phyloP scores from a whole-genome alignment of 2,797 vertebrate genomes.

The Sebastes matsubarae region DNA sequence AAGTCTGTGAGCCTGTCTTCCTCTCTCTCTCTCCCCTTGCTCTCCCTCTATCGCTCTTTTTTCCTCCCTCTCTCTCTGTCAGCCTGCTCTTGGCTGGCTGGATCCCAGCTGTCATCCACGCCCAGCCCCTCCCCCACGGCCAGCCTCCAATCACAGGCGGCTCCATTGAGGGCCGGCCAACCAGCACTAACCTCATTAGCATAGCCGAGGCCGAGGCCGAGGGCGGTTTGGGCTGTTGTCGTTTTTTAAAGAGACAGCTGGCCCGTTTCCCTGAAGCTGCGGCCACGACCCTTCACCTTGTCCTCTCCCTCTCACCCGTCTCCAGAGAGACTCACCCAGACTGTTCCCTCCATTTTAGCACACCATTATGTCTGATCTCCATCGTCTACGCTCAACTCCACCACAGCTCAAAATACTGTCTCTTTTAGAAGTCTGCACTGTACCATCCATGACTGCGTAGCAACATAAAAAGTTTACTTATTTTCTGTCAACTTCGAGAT shows the following conservation, averaged over 20 bases:
- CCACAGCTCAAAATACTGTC: conserved; percentile 1
- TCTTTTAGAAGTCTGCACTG: background rate
- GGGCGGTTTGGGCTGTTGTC: conserved; percentile 79
- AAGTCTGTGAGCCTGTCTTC: conserved; percentile 85
- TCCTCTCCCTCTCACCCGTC: conserved; percentile 72
- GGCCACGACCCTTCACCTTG: conserved; percentile 79
- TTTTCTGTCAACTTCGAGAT: background rate
- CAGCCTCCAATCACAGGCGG: conserved; percentile 75
- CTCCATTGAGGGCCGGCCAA: conserved; percentile 76
- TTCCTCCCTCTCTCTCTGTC: conserved; percentile 76
- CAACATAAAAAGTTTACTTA: background rate
- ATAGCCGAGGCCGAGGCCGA: conserved; percentile 71
- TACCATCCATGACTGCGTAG: background rate
- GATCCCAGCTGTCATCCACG: conserved; percentile 86
- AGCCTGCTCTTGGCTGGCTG: conserved; percentile 84
- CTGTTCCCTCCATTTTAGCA: conserved; percentile 77
- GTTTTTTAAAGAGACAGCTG: conserved; percentile 88
- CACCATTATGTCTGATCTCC: conserved; percentile 54
- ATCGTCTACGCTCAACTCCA: background rate
- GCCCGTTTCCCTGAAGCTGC: conserved; percentile 70
- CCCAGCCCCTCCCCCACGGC: conserved; percentile 79
- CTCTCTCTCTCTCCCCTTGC: conserved; percentile 72
- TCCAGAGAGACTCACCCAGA: conserved; percentile 68
- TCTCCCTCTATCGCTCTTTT: conserved; percentile 75
- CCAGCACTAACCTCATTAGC: conserved; percentile 83